phyloP scores from a whole-genome alignment of 2,113 vertebrate species.

The Lethenteron reissneri region DNA sequence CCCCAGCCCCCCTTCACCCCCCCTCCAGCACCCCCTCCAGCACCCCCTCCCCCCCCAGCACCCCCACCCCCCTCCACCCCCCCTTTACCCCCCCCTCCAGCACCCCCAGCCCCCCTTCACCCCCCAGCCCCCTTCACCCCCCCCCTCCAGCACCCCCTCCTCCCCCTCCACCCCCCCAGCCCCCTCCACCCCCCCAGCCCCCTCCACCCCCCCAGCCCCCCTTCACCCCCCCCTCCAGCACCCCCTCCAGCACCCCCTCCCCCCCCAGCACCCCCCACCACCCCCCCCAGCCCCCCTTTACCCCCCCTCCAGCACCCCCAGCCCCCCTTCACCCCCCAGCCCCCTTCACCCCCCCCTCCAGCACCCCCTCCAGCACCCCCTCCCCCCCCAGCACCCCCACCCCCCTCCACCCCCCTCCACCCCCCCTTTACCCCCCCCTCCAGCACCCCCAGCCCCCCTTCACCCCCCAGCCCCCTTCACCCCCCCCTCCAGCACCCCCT shows the following conservation, averaged over 20 bases:
- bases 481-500: no score
- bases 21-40: constrained; percentile 2
- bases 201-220: neutral
- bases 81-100: no score
- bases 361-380: no score
- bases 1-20: constrained; percentile 18
- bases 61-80: constrained; percentile 21
- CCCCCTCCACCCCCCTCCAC: neutral
- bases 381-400: no score
- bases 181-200: constrained; percentile 12
- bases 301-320: constrained; percentile 9
- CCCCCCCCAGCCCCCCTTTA: constrained; percentile 15
- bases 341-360: no score
- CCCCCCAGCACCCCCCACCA: no score
- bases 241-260: no score
- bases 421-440: no score
- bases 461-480: neutral
- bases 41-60: constrained; percentile 17
- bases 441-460: constrained; percentile 10
- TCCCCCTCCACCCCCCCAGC: neutral
- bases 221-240: constrained; percentile 10
- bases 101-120: no score
- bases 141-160: no score
- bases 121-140: no score
- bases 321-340: constrained; percentile 17